Conservation (phyloP, 2,113 vertebrate species). For the Lophura nycthemera region DNA sequence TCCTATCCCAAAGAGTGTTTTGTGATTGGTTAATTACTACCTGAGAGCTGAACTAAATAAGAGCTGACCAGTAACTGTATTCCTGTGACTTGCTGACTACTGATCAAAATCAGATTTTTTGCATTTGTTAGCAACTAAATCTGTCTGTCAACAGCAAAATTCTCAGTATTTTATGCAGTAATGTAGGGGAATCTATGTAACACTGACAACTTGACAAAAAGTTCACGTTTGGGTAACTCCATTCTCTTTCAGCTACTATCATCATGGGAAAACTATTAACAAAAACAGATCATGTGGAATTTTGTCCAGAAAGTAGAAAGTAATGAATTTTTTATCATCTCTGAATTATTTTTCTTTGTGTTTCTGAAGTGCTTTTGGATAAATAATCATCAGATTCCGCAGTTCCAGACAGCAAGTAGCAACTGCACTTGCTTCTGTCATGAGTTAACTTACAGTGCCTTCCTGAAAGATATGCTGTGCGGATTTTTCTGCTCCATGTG, state of each 20-base stretch:
- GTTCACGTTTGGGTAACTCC: neutral
- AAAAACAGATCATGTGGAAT: neutral
- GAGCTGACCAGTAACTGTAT: neutral
- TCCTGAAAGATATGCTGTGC: neutral
- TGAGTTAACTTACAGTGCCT: neutral
- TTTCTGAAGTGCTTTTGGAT: neutral
- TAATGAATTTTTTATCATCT: neutral
- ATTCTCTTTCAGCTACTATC: neutral
- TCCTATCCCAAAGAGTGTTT: neutral
- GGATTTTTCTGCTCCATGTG: rapidly evolving
- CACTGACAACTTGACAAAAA: neutral
- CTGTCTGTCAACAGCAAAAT: neutral
- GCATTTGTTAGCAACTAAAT: neutral
- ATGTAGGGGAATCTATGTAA: neutral
- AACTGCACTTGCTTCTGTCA: neutral
- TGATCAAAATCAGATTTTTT: neutral
- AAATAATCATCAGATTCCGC: neutral
- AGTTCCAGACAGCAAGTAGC: neutral
- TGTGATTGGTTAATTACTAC: neutral
- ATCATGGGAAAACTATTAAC: neutral
- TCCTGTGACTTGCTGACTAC: neutral
- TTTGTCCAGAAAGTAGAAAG: neutral
- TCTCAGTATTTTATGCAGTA: neutral
- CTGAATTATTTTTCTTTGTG: neutral
- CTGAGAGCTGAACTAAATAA: neutral